Conservation (phyloP, 2,113 vertebrate species). For the Corvus moneduloides region DNA sequence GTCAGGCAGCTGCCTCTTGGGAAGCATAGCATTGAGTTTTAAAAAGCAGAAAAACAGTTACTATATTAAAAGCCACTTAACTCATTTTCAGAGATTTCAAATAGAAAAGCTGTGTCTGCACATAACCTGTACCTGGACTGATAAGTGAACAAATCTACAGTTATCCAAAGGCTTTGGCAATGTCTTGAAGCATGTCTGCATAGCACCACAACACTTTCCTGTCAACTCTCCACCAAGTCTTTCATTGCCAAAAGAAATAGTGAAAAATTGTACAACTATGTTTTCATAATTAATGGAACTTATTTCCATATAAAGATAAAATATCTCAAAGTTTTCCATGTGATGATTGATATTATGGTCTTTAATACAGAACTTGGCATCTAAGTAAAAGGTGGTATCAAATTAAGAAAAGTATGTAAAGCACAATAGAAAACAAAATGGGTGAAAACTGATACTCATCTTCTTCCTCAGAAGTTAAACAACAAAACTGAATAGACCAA, state of each 20-base stretch:
- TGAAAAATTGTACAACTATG: background rate
- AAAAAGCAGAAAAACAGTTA: background rate
- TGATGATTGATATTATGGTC: background rate
- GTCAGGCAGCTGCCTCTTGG: background rate
- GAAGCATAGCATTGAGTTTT: background rate
- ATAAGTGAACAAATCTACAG: background rate
- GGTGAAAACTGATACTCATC: background rate
- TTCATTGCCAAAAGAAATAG: background rate
- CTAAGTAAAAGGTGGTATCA: background rate
- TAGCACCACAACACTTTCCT: background rate
- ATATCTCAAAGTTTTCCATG: background rate
- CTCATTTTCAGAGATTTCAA: background rate
- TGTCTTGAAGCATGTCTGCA: background rate
- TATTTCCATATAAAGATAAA: background rate
- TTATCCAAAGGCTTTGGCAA: background rate
- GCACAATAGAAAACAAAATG: background rate
- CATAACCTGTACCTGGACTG: background rate
- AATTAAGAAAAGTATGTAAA: background rate
- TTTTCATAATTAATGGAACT: background rate
- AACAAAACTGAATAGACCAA: background rate
- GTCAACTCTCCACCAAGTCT: background rate
- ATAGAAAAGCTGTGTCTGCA: background rate
- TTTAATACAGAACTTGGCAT: background rate
- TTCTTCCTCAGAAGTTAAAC: background rate
- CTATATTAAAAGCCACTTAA: background rate